Evolutionary conservation across 2,888 invertebrate genomes (phyloP).

Genomic region (Aradus depressus): DNA sequence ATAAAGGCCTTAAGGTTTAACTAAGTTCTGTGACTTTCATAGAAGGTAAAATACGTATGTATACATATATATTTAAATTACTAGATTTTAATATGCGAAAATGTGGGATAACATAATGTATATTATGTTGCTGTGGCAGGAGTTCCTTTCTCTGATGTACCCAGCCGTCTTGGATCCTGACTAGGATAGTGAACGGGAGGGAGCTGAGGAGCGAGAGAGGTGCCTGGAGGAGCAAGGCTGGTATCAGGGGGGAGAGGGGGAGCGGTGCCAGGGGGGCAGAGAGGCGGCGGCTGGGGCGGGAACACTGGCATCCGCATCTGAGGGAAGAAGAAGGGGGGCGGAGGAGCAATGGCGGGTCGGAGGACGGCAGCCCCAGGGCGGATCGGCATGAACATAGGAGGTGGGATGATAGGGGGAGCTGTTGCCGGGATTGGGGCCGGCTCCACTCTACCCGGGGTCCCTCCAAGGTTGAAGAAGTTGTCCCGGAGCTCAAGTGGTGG

Average conservation of each 20-base stretch:
- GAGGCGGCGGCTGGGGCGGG: conserved; percentile 31
- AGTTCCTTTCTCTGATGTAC: conserved; percentile 41
- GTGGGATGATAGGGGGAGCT: conserved; percentile 40
- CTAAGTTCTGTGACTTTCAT: too few species aligned
- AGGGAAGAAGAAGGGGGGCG: conserved; percentile 37
- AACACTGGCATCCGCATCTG: conserved; percentile 34
- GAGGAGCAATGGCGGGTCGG: conserved; percentile 33
- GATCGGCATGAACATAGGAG: conserved; percentile 36
- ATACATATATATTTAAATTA: too few species aligned
- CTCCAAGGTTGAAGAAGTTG: conserved; percentile 53
- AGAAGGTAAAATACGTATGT: too few species aligned
- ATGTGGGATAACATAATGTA: too few species aligned
- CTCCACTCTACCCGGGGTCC: conserved; percentile 32
- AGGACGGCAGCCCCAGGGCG: conserved; percentile 37
- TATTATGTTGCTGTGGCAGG: conserved; percentile 11
- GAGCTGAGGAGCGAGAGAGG: conserved; percentile 30
- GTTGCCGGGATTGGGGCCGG: conserved; percentile 40
- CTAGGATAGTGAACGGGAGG: conserved; percentile 82
- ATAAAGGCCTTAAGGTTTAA: too few species aligned
- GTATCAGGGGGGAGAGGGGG: conserved; percentile 34
- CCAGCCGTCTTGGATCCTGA: conserved; percentile 89
- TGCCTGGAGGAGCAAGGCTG: conserved; percentile 41
- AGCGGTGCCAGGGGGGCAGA: conserved; percentile 31
- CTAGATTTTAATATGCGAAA: too few species aligned
- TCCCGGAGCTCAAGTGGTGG: conserved; percentile 49